Conservation (phyloP, 2,113 vertebrate species). For the Poeciliopsis turrubarensis region DNA sequence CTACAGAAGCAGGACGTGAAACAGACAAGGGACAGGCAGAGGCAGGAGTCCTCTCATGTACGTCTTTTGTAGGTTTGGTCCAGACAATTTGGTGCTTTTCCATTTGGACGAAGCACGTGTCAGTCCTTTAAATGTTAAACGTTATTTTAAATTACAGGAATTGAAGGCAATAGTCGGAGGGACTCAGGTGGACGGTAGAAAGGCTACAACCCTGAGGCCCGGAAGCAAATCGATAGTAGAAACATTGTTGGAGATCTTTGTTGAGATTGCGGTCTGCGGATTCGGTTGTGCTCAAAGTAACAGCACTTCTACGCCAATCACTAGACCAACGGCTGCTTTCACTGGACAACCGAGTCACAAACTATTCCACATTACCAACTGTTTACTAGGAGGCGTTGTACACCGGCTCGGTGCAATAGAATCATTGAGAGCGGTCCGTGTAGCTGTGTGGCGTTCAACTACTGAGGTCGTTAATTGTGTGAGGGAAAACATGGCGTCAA, state of each 20-base stretch:
- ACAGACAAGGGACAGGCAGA: constrained; percentile 54
- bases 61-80: neutral
- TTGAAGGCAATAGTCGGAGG: too few species aligned
- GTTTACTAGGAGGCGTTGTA: too few species aligned
- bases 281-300: neutral
- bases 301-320: neutral
- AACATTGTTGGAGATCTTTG: neutral
- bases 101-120: too few species aligned
- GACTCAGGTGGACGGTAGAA: neutral
- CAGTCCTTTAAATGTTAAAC: neutral
- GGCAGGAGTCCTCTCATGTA: constrained; percentile 44
- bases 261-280: neutral
- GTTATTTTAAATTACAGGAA: neutral
- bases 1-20: constrained; percentile 60
- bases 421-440: too few species aligned
- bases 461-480: too few species aligned
- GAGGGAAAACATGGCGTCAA: too few species aligned
- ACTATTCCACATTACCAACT: too few species aligned
- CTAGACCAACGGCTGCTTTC: too few species aligned
- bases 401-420: too few species aligned
- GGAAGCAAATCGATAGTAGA: neutral
- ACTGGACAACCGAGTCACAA: too few species aligned
- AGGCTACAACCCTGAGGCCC: neutral
- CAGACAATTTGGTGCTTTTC: constrained; percentile 18
- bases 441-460: too few species aligned